Conservation (phyloP, 2,113 vertebrate genomes). For the Gopherus flavomarginatus region DNA sequence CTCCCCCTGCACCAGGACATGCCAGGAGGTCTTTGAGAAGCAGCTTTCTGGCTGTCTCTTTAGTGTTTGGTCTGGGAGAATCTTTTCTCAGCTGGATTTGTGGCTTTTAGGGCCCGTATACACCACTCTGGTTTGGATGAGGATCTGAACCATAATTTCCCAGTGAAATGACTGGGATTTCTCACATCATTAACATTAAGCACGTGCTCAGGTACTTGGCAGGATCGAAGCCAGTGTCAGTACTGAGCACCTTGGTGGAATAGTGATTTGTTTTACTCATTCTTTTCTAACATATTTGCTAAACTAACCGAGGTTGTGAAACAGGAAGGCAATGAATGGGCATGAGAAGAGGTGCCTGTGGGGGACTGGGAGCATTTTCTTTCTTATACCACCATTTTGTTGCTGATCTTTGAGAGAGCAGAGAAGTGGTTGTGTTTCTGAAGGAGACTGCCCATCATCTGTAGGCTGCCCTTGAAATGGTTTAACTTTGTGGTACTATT, state of each 20-base stretch:
- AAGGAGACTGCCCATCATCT: not conserved
- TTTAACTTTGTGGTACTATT: not conserved
- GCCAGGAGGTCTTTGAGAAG: not conserved
- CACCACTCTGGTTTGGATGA: not conserved
- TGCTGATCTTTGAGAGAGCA: not conserved
- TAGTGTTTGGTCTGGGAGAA: not conserved
- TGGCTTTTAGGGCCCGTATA: not conserved
- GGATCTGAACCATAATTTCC: not conserved
- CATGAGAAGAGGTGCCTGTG: not conserved
- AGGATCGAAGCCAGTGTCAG: rapidly evolving
- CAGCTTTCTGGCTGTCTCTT: not conserved
- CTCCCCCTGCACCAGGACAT: not conserved
- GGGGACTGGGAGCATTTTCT: not conserved
- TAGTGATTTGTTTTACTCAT: not conserved
- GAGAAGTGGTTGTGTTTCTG: not conserved
- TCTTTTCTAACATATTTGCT: not conserved
- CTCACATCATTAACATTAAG: no score
- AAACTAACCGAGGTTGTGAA: not conserved
- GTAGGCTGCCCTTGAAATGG: not conserved
- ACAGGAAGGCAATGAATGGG: not conserved
- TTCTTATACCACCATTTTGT: rapidly evolving
- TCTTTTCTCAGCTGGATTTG: not conserved
- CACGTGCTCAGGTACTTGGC: not conserved
- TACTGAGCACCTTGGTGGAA: no score
- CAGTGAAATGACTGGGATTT: no score